phyloP scores from a whole-genome alignment of 2,113 vertebrate species.

The Gambusia holbrooki region DNA sequence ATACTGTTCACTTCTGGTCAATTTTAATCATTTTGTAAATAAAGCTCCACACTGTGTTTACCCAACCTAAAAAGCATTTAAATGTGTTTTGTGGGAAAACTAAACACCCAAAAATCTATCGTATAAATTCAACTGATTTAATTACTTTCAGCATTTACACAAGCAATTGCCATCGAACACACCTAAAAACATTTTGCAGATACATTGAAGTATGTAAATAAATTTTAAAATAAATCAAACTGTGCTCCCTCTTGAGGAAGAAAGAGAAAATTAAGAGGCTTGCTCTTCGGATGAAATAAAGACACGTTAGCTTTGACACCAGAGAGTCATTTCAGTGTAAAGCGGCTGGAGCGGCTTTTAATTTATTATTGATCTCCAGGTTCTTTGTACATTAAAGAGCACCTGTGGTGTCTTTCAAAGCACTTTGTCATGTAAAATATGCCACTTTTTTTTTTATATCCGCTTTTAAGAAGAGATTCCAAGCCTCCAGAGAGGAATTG shows the following conservation, averaged over 20 bases:
- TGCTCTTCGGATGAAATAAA: slow-evolving; percentile 52
- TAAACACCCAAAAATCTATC: too few species aligned
- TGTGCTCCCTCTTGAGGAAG: neutral
- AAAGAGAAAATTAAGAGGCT: slow-evolving; percentile 17
- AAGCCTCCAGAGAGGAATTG: neutral
- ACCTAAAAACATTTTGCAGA: too few species aligned
- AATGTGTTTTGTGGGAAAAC: too few species aligned
- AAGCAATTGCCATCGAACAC: too few species aligned
- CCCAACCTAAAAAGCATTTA: too few species aligned
- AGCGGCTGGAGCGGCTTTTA: slow-evolving; percentile 51
- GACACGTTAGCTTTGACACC: slow-evolving; percentile 47
- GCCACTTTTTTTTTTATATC: slow-evolving; percentile 28
- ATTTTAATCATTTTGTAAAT: too few species aligned
- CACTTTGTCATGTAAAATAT: slow-evolving; percentile 52
- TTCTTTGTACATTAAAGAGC: slow-evolving; percentile 54
- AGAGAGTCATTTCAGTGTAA: slow-evolving; percentile 56
- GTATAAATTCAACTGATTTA: too few species aligned
- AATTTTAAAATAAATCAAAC: neutral
- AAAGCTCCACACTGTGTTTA: too few species aligned
- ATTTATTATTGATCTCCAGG: slow-evolving; percentile 73
- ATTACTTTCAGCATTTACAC: too few species aligned
- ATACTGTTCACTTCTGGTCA: too few species aligned
- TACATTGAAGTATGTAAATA: too few species aligned
- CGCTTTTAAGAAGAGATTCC: slow-evolving; percentile 22
- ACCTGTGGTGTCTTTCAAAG: slow-evolving; percentile 60